Percentiles rank a stretch among this genome's conserved stretches.
phyloP scores from a whole-genome alignment of 2,113 vertebrate genomes.

The Microtus richardsoni region DNA sequence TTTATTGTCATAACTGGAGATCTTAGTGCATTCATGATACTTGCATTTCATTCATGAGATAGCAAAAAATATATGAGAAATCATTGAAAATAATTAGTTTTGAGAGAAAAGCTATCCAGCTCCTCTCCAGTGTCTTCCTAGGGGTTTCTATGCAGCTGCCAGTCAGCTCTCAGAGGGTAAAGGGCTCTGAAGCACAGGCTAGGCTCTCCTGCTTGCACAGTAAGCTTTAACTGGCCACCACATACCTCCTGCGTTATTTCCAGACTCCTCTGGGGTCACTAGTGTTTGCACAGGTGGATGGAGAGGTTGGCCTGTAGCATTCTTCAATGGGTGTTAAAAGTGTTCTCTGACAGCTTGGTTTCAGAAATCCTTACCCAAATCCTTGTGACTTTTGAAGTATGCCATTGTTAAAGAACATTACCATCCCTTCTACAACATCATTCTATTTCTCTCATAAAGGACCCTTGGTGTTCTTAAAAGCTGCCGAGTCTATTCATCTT shows the following conservation, averaged over 20 bases:
- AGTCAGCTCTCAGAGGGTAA: background rate
- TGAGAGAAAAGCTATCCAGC: background rate
- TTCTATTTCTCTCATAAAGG: conserved; percentile 42
- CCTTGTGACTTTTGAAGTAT: background rate
- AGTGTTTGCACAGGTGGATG: background rate
- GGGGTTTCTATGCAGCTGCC: background rate
- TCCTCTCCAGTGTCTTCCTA: background rate
- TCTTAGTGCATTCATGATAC: background rate
- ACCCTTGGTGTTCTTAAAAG: conserved; percentile 16
- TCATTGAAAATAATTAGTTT: conserved; percentile 39
- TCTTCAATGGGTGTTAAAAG: background rate
- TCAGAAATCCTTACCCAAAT: conserved; percentile 55
- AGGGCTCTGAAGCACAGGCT: conserved; percentile 18
- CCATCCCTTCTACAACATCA: background rate
- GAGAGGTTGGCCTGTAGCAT: background rate
- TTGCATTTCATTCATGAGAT: background rate
- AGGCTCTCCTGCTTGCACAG: background rate
- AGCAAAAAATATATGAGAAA: background rate
- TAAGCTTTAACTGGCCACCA: background rate
- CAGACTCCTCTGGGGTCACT: background rate
- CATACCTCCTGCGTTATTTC: background rate
- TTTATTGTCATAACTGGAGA: background rate
- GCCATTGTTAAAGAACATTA: conserved; percentile 18
- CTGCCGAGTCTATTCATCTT: background rate
- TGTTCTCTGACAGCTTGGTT: background rate